Conservation (phyloP, 2,113 vertebrate genomes). For the Cavia porcellus region DNA sequence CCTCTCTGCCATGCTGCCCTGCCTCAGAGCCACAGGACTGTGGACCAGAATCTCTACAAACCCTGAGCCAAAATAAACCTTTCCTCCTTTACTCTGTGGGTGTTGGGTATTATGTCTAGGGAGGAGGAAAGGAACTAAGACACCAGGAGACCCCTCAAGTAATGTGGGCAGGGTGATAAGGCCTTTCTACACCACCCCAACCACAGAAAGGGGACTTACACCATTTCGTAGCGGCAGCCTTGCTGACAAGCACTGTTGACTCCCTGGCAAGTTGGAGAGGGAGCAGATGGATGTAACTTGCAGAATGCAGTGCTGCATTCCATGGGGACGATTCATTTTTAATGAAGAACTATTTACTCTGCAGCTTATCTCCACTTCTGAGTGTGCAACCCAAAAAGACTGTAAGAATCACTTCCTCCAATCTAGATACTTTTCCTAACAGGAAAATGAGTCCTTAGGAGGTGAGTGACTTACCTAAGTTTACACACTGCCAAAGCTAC, state of each 20-base stretch:
- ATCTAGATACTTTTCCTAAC: slow-evolving; percentile 28
- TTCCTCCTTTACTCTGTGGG: neutral
- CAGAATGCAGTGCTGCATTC: neutral
- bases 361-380: slow-evolving; percentile 56
- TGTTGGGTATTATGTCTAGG: neutral
- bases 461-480: neutral
- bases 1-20: neutral
- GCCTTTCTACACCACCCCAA: neutral
- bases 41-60: no score
- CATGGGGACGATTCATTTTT: slow-evolving; percentile 63
- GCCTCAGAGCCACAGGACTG: neutral
- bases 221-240: neutral
- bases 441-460: neutral
- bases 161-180: neutral
- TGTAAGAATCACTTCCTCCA: slow-evolving; percentile 22
- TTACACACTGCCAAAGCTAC: neutral
- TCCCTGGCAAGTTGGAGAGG: neutral
- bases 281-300: slow-evolving; percentile 43
- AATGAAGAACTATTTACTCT: slow-evolving; percentile 54
- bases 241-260: neutral
- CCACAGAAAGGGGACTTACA: neutral
- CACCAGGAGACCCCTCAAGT: neutral
- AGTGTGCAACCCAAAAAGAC: neutral
- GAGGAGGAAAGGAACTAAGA: neutral
- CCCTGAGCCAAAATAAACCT: neutral